phyloP scores from a whole-genome alignment of 2,113 vertebrate genomes.

The Sclerurus mexicanus region DNA sequence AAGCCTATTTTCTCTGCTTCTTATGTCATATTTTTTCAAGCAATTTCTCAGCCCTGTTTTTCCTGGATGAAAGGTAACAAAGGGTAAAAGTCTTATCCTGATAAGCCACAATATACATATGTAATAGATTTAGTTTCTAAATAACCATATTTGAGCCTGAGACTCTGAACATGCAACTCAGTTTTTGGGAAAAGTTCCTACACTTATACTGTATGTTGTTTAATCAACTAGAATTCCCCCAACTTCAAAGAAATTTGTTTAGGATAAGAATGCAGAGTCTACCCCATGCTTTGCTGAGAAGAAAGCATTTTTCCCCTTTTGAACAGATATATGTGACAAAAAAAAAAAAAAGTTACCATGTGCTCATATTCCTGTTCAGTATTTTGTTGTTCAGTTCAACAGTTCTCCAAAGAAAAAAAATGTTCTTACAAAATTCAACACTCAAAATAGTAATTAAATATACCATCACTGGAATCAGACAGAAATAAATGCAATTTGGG shows the following conservation, averaged over 20 bases:
- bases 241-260: not conserved
- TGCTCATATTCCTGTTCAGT: not conserved
- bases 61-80: not conserved
- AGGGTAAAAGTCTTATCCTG: constrained; percentile 1
- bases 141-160: not conserved
- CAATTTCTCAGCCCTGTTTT: not conserved
- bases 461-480: not conserved
- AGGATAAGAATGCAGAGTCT: not conserved
- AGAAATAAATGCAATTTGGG: not conserved
- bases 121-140: not conserved
- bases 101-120: not conserved
- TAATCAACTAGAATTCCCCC: not conserved
- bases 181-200: not conserved
- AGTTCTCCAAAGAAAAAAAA: not conserved
- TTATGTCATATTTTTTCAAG: constrained; percentile 2
- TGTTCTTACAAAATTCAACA: not conserved
- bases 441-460: not conserved
- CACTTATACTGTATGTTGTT: not conserved
- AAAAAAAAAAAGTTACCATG: too few relatives aligned
- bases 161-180: not conserved
- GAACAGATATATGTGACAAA: not conserved
- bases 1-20: constrained; percentile 44
- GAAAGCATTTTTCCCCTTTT: not conserved
- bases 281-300: not conserved
- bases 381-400: not conserved